Conservation (phyloP, 2,888 invertebrate genomes). For the Drosophila antonietae region DNA sequence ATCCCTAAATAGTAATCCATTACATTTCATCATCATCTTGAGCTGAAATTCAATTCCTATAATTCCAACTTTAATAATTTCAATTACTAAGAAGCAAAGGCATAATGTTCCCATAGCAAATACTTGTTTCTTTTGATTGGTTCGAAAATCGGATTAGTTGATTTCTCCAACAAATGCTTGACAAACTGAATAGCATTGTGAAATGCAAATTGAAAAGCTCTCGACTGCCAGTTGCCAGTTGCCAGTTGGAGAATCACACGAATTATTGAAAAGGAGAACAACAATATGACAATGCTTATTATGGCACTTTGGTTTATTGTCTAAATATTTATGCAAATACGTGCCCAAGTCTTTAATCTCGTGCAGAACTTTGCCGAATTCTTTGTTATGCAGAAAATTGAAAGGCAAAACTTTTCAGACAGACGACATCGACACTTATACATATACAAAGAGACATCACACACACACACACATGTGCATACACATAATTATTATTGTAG, state of each 20-base stretch:
- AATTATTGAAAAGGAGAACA: slow-evolving; percentile 29
- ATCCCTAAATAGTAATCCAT: not conserved
- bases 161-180: slow-evolving; percentile 32
- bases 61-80: not conserved
- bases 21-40: too few relatives aligned
- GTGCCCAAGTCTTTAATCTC: slow-evolving; percentile 73
- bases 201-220: slow-evolving; percentile 61
- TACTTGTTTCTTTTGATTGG: not conserved
- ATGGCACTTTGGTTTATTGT: slow-evolving; percentile 51
- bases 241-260: slow-evolving; percentile 64
- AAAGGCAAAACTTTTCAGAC: slow-evolving; percentile 70
- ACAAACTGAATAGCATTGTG: slow-evolving; percentile 50
- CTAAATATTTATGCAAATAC: slow-evolving; percentile 77
- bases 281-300: slow-evolving; percentile 41
- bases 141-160: slow-evolving; percentile 14
- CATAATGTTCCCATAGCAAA: not conserved
- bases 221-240: slow-evolving; percentile 26
- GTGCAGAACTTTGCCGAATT: slow-evolving; percentile 55
- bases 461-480: not conserved
- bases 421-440: slow-evolving; percentile 11
- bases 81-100: not conserved
- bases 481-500: slow-evolving; percentile 15
- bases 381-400: slow-evolving; percentile 74
- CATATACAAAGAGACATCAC: not conserved
- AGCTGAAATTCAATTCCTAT: not conserved